Base-by-base conservation (phyloP, 1,140 invertebrate species). In the Pissodes strobi region DNA sequence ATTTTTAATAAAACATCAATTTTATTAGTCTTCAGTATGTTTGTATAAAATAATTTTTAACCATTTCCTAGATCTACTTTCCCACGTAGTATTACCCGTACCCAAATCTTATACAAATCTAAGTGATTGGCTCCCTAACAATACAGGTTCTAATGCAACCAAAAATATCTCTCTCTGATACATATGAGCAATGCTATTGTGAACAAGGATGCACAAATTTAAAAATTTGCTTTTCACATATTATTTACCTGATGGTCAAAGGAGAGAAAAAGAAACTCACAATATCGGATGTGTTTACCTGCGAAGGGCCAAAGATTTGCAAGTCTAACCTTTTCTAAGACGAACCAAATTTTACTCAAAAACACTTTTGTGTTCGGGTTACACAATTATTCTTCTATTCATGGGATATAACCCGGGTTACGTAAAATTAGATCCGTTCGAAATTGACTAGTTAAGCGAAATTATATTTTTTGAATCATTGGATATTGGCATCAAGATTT, bases 311-410 rank as follows among this genome's bases (percentile, higher is more conserved):
- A 43, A 55, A 56, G 62, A 66, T 66, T 66, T 66, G 64, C 64
- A 66, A 66, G 64, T 66, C 56, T 66, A 66, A 53, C 64, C 56
- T 66, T 61, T 56, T 59, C 27, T 45, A 53, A 39, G 62, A 64
- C 53, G 41, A 21, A 49, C 21, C 23, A 34, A 43, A 9, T 41
- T 45, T 51, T 27, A 13, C 57, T 48, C 41, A 59, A 60, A 66
- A 66, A 66, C 48, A 60, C 56, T 60, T 66, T 66, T 66, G 64
- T 66, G 64, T 66, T 66, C 64, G 64, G 64, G 64, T 66, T 66
- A 60, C 62, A 64, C 62, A 64, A 64, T 64, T 64, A 64, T 64
- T 64, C 62, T 58, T 57, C 55, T 64, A 62, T 64, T 64, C 62
- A 58, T 38, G 1, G 27, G 49, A 41, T 52, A 56, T 58, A 57